Conservation (phyloP, 2,888 invertebrate species). For the Plagodis dolabraria region DNA sequence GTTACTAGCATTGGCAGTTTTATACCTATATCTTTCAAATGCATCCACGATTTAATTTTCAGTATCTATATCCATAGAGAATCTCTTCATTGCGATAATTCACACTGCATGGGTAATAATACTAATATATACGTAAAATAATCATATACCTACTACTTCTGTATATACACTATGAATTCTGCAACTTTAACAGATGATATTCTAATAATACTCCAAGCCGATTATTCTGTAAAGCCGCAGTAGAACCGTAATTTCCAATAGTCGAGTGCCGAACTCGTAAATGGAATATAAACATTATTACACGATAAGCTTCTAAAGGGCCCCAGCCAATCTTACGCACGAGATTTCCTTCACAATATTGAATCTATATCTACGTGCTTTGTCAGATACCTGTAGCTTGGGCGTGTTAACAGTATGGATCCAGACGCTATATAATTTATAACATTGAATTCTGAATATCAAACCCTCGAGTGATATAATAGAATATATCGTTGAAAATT, state of each 20-base stretch:
- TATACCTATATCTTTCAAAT: too few species aligned
- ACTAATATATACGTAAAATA: too few species aligned
- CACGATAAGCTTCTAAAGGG: slow-evolving; percentile 58
- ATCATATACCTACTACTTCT: too few species aligned
- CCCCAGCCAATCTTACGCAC: slow-evolving; percentile 53
- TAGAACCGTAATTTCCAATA: slow-evolving; percentile 35
- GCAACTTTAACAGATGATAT: slow-evolving; percentile 14
- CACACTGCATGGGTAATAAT: too few species aligned
- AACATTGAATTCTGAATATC: background rate
- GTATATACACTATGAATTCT: background rate
- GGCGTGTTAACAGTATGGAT: slow-evolving; percentile 12
- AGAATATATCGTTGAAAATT: too few species aligned
- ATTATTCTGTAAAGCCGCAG: slow-evolving; percentile 43
- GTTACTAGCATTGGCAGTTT: too few species aligned
- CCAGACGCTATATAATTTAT: background rate
- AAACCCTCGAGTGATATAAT: background rate
- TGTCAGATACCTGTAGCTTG: slow-evolving; percentile 1
- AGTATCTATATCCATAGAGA: too few species aligned
- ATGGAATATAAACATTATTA: slow-evolving; percentile 69
- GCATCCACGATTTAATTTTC: too few species aligned
- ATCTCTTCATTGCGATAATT: too few species aligned
- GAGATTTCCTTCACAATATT: slow-evolving; percentile 52
- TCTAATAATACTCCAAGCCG: slow-evolving; percentile 20
- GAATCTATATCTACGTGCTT: slow-evolving; percentile 24
- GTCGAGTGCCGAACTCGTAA: slow-evolving; percentile 44